These are phyloP conservation scores for Sakesphorus luctuosus DNA, from an alignment of 2,113 vertebrate genomes.

Conservation along the genomic window DNA sequence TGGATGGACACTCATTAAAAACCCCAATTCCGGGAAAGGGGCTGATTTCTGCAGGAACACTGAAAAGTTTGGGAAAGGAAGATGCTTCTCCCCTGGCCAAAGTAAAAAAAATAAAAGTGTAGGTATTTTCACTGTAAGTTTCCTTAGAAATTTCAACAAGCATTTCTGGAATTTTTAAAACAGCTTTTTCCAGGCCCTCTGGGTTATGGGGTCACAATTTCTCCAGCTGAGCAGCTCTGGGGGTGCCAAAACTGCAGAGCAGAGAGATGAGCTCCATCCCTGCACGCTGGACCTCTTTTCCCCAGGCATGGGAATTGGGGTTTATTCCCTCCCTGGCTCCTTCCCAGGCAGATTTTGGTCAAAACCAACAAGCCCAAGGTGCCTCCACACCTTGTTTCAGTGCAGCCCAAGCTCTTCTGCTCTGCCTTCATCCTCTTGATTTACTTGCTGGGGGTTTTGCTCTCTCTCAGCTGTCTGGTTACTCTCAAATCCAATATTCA, in stretches of 20 bases:
- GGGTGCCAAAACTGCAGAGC: background rate
- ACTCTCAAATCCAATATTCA: background rate
- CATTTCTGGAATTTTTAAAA: background rate
- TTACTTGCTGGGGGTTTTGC: background rate
- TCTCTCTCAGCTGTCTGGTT: background rate
- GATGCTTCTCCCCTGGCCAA: background rate
- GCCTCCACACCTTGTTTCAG: background rate
- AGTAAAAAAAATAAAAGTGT: background rate
- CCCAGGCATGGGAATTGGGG: too few relatives aligned
- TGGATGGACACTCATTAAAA: background rate
- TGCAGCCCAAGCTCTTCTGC: background rate
- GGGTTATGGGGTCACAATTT: background rate
- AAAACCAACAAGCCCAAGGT: background rate
- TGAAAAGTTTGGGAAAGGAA: background rate
- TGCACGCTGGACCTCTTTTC: background rate
- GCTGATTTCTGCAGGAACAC: background rate
- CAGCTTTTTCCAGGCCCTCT: fast-evolving
- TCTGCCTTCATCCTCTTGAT: background rate
- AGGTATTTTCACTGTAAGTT: background rate
- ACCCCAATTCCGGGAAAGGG: background rate
- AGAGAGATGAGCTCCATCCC: background rate
- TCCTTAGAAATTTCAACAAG: background rate
- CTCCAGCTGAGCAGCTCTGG: background rate
- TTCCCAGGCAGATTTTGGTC: background rate
- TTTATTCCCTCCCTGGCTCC: background rate